These are phyloP conservation scores for Trypoxylus dichotomus DNA, from an alignment of 1,140 invertebrate genomes.

Conservation along the genomic window DNA sequence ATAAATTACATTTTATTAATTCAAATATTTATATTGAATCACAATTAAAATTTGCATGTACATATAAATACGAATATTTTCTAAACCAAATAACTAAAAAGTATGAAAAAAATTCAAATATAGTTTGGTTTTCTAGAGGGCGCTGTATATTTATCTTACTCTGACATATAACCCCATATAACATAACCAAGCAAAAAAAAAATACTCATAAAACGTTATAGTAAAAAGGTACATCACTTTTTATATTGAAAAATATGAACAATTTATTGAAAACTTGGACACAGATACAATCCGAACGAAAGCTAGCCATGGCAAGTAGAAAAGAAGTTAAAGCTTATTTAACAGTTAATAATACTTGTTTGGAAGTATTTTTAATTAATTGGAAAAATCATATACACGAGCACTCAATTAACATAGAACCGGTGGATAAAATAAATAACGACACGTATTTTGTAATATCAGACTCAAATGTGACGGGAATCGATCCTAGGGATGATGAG, in stretches of 20 bases:
- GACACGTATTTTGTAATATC: not conserved
- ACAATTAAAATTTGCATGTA: too few species aligned
- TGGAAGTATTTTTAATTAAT: constrained; percentile 9
- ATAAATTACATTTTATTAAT: too few species aligned
- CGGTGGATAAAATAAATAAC: constrained; percentile 11
- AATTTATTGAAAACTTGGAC: constrained; percentile 14
- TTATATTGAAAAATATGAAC: constrained; percentile 6
- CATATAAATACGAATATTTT: too few species aligned
- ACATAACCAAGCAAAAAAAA: too few species aligned
- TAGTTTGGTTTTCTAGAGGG: too few species aligned
- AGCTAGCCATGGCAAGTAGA: constrained; percentile 1
- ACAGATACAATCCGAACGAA: constrained; percentile 13
- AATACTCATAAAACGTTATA: too few species aligned
- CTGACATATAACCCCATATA: too few species aligned
- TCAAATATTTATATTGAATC: too few species aligned
- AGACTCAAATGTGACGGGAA: not conserved
- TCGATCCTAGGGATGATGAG: not conserved
- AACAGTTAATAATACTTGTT: constrained; percentile 14
- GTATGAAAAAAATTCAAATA: too few species aligned
- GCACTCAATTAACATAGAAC: not conserved
- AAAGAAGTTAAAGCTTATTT: constrained; percentile 11
- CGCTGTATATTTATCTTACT: too few species aligned
- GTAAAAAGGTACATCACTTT: too few species aligned
- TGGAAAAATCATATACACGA: not conserved
- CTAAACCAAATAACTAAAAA: too few species aligned